Conservation (phyloP, 1,140 invertebrate genomes). For the Marisa cornuarietis region DNA sequence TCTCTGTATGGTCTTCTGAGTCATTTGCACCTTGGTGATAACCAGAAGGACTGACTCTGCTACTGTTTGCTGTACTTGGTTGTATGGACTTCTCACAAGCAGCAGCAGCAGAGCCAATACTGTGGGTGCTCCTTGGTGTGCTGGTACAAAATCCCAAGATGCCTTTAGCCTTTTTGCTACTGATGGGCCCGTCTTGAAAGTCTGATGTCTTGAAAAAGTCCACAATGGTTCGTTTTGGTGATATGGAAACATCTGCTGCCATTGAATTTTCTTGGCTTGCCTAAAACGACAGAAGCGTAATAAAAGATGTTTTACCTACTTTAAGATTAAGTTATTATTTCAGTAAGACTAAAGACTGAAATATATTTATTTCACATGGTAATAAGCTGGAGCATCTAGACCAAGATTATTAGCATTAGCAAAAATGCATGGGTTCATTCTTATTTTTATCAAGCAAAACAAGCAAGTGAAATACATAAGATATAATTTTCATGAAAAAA, state of each 20-base stretch:
- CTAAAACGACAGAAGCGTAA: background rate
- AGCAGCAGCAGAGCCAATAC: background rate
- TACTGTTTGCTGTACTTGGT: background rate
- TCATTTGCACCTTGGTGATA: background rate
- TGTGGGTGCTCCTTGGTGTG: background rate
- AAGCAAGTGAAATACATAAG: too few relatives aligned
- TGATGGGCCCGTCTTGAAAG: background rate
- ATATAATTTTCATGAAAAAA: too few relatives aligned
- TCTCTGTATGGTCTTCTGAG: background rate
- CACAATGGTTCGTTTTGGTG: conserved; percentile 9
- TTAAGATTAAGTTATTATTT: too few relatives aligned
- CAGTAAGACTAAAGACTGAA: too few relatives aligned
- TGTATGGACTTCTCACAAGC: background rate
- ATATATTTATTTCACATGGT: too few relatives aligned
- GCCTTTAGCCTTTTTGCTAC: conserved; percentile 2
- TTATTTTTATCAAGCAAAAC: too few relatives aligned
- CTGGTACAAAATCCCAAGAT: conserved; percentile 11
- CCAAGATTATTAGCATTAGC: too few relatives aligned
- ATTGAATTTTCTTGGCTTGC: background rate
- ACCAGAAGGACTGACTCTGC: background rate
- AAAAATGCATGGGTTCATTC: too few relatives aligned
- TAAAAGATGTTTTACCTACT: background rate
- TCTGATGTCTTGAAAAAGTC: background rate
- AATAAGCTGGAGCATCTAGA: too few relatives aligned
- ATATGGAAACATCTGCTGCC: conserved; percentile 15